phyloP scores from a whole-genome alignment of 2,113 vertebrate genomes.

The Formicarius rufipectus region DNA sequence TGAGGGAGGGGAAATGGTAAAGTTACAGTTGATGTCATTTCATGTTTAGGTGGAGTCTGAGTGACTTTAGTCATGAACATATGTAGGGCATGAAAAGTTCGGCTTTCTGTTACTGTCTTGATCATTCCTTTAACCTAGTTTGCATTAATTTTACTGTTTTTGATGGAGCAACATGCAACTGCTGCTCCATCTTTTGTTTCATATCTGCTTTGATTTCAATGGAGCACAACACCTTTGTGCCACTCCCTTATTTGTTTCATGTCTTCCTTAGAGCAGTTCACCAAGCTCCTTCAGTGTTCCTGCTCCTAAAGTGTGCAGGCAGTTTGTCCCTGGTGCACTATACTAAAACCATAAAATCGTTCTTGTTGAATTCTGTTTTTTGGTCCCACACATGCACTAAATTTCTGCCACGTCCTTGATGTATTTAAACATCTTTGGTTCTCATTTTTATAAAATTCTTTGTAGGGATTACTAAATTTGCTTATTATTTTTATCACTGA shows the following conservation, averaged over 20 bases:
- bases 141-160: neutral
- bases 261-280: neutral
- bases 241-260: neutral
- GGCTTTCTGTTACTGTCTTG: neutral
- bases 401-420: neutral
- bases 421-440: neutral
- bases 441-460: neutral
- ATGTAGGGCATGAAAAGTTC: neutral
- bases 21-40: neutral
- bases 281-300: neutral
- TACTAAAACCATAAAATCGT: neutral
- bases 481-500: neutral
- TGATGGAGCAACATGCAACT: neutral
- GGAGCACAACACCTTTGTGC: neutral
- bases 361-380: neutral
- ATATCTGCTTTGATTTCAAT: neutral
- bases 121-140: neutral
- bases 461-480: neutral
- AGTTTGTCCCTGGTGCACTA: neutral
- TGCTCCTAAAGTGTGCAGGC: neutral
- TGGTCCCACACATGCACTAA: neutral
- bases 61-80: neutral
- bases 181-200: neutral
- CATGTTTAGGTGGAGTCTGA: neutral
- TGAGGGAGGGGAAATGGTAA: neutral